These are phyloP conservation scores for Hypocryptadius cinnamomeus DNA, from an alignment of 2,113 vertebrate genomes.

Conservation along the genomic window DNA sequence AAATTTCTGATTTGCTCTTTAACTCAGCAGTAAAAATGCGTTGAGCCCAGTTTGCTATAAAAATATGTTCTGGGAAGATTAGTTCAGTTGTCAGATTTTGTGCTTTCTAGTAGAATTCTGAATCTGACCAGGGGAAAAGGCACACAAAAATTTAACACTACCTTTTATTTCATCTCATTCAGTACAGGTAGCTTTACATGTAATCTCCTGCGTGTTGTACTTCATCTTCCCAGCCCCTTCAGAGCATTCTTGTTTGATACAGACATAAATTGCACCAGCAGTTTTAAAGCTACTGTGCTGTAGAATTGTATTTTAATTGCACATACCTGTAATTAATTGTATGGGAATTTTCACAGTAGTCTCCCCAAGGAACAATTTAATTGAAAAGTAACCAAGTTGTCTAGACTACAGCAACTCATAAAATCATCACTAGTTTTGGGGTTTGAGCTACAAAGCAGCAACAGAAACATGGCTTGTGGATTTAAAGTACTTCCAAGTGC, in stretches of 20 bases:
- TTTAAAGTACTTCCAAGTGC: constrained; percentile 9
- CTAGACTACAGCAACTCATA: constrained; percentile 65
- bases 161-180: not conserved
- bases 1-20: not conserved
- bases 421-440: constrained; percentile 67
- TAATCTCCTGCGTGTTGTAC: not conserved
- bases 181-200: not conserved
- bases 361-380: constrained; percentile 64
- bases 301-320: constrained; percentile 48
- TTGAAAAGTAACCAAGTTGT: constrained; percentile 67
- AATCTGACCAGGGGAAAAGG: not conserved
- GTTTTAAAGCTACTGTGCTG: constrained; percentile 14
- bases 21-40: not conserved
- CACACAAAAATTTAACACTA: not conserved
- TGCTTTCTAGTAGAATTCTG: not conserved
- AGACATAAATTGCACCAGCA: not conserved
- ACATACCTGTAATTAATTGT: constrained; percentile 60
- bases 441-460: constrained; percentile 59
- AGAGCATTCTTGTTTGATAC: constrained; percentile 35
- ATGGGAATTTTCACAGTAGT: constrained; percentile 63
- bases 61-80: not conserved
- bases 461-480: constrained; percentile 32
- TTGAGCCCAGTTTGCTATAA: not conserved
- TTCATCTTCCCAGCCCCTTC: not conserved
- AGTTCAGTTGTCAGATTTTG: not conserved